A percentile compares a stretch with the other conserved stretches of the same genome.
These are phyloP conservation scores for Dicroscelio sp. DNA, from an alignment of 2,888 invertebrate genomes.

Conservation along the genomic window DNA sequence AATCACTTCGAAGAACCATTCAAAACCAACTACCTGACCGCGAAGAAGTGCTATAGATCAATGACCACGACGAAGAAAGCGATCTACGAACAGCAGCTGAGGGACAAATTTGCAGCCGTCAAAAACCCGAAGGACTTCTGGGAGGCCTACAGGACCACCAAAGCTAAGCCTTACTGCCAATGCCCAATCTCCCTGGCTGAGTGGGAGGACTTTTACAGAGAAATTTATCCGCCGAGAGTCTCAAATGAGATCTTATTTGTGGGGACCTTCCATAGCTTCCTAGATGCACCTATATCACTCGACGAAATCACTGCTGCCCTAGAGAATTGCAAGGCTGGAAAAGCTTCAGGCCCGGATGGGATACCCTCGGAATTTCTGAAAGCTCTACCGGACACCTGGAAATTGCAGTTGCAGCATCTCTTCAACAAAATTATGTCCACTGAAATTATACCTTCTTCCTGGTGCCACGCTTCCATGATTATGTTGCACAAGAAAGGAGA, in stretches of 20 bases:
- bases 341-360: background rate
- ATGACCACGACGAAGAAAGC: background rate
- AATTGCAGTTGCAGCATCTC: background rate
- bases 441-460: background rate
- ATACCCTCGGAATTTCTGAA: no score
- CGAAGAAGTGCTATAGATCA: background rate
- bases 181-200: background rate
- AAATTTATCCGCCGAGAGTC: background rate
- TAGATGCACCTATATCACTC: background rate
- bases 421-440: background rate
- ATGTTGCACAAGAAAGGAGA: background rate
- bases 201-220: background rate
- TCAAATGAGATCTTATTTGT: background rate
- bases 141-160: slow-evolving; percentile 1
- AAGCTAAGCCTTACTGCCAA: background rate
- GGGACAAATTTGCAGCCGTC: background rate
- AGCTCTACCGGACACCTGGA: no score
- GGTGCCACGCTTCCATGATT: background rate
- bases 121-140: background rate
- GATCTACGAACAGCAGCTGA: background rate
- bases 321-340: background rate
- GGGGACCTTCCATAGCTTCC: background rate
- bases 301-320: background rate
- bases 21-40: background rate
- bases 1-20: background rate